Conservation (phyloP, 2,113 vertebrate genomes). For the Ailurus styani region DNA sequence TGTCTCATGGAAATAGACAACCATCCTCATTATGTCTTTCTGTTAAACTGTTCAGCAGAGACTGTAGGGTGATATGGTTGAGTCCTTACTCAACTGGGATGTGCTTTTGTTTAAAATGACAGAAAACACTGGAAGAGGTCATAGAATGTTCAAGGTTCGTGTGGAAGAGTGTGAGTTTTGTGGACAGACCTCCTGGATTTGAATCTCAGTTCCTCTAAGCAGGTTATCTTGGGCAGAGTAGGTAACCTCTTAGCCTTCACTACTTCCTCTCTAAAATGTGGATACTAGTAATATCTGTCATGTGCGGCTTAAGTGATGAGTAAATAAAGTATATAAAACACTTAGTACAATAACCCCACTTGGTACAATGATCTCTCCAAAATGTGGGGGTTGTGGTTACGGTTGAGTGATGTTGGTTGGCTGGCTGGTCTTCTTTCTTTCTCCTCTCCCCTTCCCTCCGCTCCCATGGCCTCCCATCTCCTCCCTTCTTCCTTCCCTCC, state of each 20-base stretch:
- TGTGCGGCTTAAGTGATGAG: background rate
- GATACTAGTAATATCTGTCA: background rate
- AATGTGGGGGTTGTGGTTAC: background rate
- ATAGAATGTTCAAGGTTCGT: background rate
- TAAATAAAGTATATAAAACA: background rate
- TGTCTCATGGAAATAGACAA: background rate
- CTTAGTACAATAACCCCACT: background rate
- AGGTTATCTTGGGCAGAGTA: background rate
- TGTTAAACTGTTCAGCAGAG: background rate
- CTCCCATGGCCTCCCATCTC: background rate
- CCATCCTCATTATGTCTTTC: background rate
- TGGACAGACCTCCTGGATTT: background rate
- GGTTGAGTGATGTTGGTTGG: background rate
- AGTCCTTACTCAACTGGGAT: background rate
- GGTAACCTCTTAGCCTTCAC: background rate
- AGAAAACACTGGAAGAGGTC: background rate
- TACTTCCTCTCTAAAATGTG: background rate
- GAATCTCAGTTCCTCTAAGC: background rate
- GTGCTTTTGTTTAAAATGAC: background rate
- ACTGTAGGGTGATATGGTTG: background rate
- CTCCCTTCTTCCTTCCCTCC: background rate
- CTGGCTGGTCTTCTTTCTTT: too few relatives aligned
- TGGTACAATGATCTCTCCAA: background rate
- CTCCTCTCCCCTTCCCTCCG: too few relatives aligned
- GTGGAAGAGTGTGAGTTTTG: background rate